Evolutionary conservation across 2,113 vertebrate species (phyloP), one percentile per base, ranked within the genome.

Genomic region (Elanoides forficatus): DNA sequence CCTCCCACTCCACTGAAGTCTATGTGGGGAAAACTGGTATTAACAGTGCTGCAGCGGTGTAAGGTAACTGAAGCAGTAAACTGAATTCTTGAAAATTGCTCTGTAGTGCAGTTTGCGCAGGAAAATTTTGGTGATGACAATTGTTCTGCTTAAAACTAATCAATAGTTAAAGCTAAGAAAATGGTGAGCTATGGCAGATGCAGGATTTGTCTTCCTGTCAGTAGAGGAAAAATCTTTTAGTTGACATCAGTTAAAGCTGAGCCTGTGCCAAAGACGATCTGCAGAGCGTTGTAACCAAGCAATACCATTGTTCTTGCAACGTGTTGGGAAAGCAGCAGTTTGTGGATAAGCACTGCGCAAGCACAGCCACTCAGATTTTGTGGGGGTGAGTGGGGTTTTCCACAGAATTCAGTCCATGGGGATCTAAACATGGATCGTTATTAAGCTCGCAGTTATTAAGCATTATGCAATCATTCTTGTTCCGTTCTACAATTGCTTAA

Each of bases 11-110:
- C 1, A 7, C 42, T 27, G 3, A 14, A 4, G 5, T 9, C 50
- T 7, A 2, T 1, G 15, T 15, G n/a, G 19, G 16, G 10, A 3
- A 40, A 19, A 6, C 3, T 0, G 7, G 55, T 6, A 7, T 7
- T 6, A 15, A 11, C 32, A 15, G 55, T 2, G 29, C 47, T 17
- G n/a, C 2, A 2, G 19, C 1, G 2, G 21, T 11, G 12, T 3
- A 6, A n/a, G 42, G 40, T 7, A 21, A 14, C 40, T 2, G 11
- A 20, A 40, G 34, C 5, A 2, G 55, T 11, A 14, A 14, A 23
- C 6, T 10, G 38, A 40, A 6, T n/a, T n/a, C 34, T 26, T 6
- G 23, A 15, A 23, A 67, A 30, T 13, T 30, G 48, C 48, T 71
- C 48, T 38, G n/a, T 23, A 11, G 34, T 2, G 58, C 30, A 15